Base-by-base conservation (phyloP, 2,888 invertebrate genomes). In the Erebia aethiops region DNA sequence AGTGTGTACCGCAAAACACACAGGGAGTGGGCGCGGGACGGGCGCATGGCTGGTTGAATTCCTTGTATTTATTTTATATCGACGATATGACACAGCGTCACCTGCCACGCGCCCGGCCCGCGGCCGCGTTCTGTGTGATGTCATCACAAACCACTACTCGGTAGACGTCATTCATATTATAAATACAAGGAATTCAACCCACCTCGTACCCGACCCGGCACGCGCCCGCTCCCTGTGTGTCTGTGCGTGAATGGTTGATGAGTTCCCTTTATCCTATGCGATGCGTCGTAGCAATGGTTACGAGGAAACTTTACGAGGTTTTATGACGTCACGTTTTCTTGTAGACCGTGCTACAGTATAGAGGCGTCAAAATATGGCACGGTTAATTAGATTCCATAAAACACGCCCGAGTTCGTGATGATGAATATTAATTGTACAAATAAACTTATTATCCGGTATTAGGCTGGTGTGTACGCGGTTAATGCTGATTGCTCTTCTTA, bases 361-460 rank as follows among this genome's bases (percentile, higher is more conserved):
- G 54, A 64, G 54, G 71, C 71, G 67, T 73, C 69, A 71, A 71
- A 73, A 67, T 63, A 41, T 69, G 63, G 73, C 66, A 67, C 54
- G 56, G 69, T 71, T 71, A 71, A 73, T 73, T 69, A 71, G 67
- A 70, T 70, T 70, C 67, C 70, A 72, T 72, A 74, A 72, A 74
- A 74, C 72, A 72, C 67, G 65, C 70, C 67, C 70, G 62, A 70
- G 74, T 68, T 68, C 74, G 74, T 74, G 74, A 70, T 74, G 72
- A 74, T 74, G 74, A 74, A 74, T 74, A 74, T 74, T 72, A 74
- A 74, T 74, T 68, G 68, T 62, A 62, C 65, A 72, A 72, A 72
- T 74, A 72, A 70, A 68, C 72, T 74, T 67, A 72, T 73, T 71
- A 69, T 71, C 69, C 63, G 57, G 66, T 57, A 63, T 71, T 66